These are phyloP conservation scores for Gymnoscopelus braueri DNA, from an alignment of 2,797 vertebrate genomes.

Conservation along the genomic window DNA sequence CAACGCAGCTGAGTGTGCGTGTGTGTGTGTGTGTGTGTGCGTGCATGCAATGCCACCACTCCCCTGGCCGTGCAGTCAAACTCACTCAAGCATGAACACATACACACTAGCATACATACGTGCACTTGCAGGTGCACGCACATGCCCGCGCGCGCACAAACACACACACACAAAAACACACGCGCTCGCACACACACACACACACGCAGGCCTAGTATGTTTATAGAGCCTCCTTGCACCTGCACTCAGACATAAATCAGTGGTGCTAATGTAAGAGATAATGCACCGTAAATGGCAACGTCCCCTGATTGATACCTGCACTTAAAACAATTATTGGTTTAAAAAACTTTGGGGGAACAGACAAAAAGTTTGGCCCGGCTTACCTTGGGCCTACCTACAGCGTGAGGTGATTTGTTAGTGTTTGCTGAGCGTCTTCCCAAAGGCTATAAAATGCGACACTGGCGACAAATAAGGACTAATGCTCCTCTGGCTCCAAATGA, in stretches of 20 bases:
- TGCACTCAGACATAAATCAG: slow-evolving; percentile 77
- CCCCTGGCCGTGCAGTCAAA: too few relatives aligned
- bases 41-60: too few relatives aligned
- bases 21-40: background rate
- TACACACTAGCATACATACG: background rate
- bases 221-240: slow-evolving; percentile 64
- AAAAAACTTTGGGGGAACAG: slow-evolving; percentile 72
- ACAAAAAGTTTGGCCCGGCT: slow-evolving; percentile 71
- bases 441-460: slow-evolving; percentile 74
- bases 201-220: slow-evolving; percentile 42
- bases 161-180: slow-evolving; percentile 30
- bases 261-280: slow-evolving; percentile 79
- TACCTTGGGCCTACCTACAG: slow-evolving; percentile 55
- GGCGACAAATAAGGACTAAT: slow-evolving; percentile 79
- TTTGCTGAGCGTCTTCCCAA: slow-evolving; percentile 71
- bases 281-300: slow-evolving; percentile 82
- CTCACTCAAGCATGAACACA: background rate
- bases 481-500: slow-evolving; percentile 64
- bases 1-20: background rate
- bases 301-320: slow-evolving; percentile 81
- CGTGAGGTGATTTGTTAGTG: slow-evolving; percentile 77
- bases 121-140: slow-evolving; percentile 18
- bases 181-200: too few relatives aligned
- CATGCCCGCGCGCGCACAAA: background rate
- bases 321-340: slow-evolving; percentile 81